Percentiles rank a stretch among this genome's conserved stretches.
Conservation (phyloP, 92 coral and sea anemone genomes). For the Ricordea florida region DNA sequence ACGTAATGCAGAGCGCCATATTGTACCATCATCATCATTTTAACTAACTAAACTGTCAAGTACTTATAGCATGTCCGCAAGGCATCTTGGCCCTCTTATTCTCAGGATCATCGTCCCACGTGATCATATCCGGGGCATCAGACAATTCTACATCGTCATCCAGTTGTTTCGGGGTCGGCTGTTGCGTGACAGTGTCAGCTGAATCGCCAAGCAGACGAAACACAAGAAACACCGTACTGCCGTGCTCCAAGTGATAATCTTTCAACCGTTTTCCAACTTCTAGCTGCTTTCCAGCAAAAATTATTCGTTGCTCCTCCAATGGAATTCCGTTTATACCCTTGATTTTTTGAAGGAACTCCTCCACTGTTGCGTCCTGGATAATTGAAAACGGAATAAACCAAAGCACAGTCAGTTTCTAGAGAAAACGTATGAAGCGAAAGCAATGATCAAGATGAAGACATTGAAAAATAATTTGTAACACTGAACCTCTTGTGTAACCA, state of each 20-base stretch:
- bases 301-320: constrained; percentile 36
- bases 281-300: constrained; percentile 60
- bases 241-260: constrained; percentile 59
- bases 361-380: constrained; percentile 73
- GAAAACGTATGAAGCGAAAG: too few species aligned
- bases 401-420: too few species aligned
- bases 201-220: constrained; percentile 68
- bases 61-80: constrained; percentile 90
- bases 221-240: constrained; percentile 56
- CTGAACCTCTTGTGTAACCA: too few species aligned
- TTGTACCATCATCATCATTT: too few species aligned
- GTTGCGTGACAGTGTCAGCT: constrained; percentile 18
- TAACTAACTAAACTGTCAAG: not conserved
- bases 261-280: constrained; percentile 53
- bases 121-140: constrained; percentile 89
- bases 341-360: constrained; percentile 56
- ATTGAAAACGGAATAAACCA: too few species aligned
- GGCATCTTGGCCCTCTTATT: constrained; percentile 89
- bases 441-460: too few species aligned
- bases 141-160: constrained; percentile 81
- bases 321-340: constrained; percentile 51
- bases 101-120: constrained; percentile 90
- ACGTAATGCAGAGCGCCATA: too few species aligned
- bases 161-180: constrained; percentile 47
- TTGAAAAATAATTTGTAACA: too few species aligned